A percentile compares a stretch with the other conserved stretches of the same genome.
phyloP scores from a whole-genome alignment of 1,140 invertebrate genomes.

The Zaprionus inermis region DNA sequence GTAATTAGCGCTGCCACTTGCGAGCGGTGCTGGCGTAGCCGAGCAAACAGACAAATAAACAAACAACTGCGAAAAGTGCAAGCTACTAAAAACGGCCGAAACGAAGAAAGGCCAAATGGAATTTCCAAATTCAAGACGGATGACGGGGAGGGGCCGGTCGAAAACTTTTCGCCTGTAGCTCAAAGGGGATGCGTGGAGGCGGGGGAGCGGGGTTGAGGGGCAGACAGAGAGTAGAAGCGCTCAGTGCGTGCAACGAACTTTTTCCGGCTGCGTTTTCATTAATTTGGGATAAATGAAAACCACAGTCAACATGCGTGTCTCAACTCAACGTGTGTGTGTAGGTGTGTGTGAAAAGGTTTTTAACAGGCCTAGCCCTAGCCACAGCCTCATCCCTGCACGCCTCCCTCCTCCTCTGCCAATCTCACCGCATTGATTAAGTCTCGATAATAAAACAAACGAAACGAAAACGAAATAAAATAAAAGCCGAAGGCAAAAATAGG shows the following conservation, averaged over 20 bases:
- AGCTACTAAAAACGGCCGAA: constrained; percentile 43
- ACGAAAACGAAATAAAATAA: constrained; percentile 36
- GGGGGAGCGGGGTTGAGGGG: not conserved
- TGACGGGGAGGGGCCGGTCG: no score
- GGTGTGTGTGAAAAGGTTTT: constrained; percentile 43
- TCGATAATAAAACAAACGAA: constrained; percentile 60
- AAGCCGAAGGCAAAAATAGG: constrained; percentile 20
- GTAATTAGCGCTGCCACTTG: constrained; percentile 54
- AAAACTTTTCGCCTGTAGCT: not conserved
- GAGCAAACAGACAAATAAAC: constrained; percentile 30
- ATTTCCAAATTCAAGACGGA: constrained; percentile 7
- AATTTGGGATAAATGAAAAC: constrained; percentile 73
- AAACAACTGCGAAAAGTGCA: constrained; percentile 43
- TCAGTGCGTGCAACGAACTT: constrained; percentile 53
- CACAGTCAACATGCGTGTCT: constrained; percentile 55
- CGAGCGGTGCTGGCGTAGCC: constrained; percentile 1
- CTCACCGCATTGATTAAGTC: constrained; percentile 54
- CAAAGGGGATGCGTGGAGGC: not conserved
- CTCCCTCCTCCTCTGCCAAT: not conserved
- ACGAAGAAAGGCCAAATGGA: constrained; percentile 21
- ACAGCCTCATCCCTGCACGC: not conserved
- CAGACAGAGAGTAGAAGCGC: not conserved
- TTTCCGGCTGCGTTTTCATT: constrained; percentile 59
- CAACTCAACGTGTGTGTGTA: constrained; percentile 3
- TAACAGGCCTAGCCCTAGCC: not conserved